Evolutionary conservation across 2,113 vertebrate genomes (phyloP), one percentile per base, ranked within the genome.

Genomic region (Nanger granti): DNA sequence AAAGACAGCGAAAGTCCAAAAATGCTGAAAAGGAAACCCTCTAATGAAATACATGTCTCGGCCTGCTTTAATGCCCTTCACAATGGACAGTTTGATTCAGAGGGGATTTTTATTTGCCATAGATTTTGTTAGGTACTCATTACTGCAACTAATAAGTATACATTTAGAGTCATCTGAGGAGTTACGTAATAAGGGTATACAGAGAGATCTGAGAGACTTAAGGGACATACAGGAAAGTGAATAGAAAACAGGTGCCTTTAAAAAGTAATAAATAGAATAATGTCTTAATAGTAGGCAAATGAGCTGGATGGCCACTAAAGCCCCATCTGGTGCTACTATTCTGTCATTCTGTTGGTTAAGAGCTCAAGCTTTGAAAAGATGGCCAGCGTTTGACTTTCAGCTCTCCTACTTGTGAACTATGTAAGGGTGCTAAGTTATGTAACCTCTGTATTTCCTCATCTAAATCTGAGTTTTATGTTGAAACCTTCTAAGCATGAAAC

Each of bases 381-480:
- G 62, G 11, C 22, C 52, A 44, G 10, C 31, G 14, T 90, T 96
- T 69, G 80, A 87, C 84, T 94, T 64, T 83, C 64, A 94, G 2
- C n/a, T 89, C 47, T 95, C 93, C 11, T 7, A 54, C n/a, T 93
- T 84, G 85, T 31, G 52, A 89, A 84, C 66, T 91, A 1, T 93
- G 14, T 54, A 66, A 92, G 49, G 1, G 41, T 93, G 47, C 10
- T 55, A 92, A 90, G 29, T 93, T 83, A 89, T 57, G 55, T 83
- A 59, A 94, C 55, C n/a, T 90, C 22, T 57, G 5, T 85, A 82
- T 85, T 93, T 87, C 44, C 47, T 97, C 47, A 83, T 84, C 60
- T 93, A n/a, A 73, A 94, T 88, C 64, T 85, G 73, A 91, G 7
- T 93, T 97, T 94, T 91, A 44, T 73, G 15, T 96, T 8, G 86